Percentiles rank a stretch among this genome's conserved stretches.
Conservation (phyloP, 2,888 invertebrate species). For the Lasioglossum vierecki region DNA sequence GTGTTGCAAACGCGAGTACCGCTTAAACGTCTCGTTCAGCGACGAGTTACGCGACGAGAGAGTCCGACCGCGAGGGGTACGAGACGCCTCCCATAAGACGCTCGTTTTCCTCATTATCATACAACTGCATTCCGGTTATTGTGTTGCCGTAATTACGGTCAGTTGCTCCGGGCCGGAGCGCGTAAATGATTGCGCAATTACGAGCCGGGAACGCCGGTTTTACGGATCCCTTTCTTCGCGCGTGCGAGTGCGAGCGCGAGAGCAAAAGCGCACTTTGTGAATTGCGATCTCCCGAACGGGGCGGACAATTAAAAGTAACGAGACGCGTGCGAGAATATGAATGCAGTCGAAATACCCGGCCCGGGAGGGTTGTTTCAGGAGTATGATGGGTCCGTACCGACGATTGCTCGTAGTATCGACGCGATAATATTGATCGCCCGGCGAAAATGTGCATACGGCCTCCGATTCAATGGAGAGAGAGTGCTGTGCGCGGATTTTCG, state of each 20-base stretch:
- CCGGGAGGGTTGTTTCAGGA: background rate
- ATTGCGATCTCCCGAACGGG: background rate
- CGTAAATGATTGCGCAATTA: constrained; percentile 62
- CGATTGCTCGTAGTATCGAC: constrained; percentile 9
- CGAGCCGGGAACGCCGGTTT: constrained; percentile 22
- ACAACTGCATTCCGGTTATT: constrained; percentile 62
- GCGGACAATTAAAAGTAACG: constrained; percentile 15
- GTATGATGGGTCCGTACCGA: background rate
- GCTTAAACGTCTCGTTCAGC: constrained; percentile 32
- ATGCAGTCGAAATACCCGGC: background rate
- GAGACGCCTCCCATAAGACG: constrained; percentile 33
- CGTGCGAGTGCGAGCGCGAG: background rate
- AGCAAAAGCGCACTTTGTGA: background rate
- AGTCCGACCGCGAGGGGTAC: constrained; percentile 31
- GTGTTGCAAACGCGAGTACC: background rate
- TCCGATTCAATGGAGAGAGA: background rate
- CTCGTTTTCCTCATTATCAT: constrained; percentile 58
- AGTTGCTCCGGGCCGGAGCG: constrained; percentile 47
- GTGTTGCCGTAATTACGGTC: constrained; percentile 60
- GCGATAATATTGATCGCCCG: constrained; percentile 10
- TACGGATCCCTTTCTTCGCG: constrained; percentile 13
- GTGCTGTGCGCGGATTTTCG: background rate
- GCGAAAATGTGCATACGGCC: background rate
- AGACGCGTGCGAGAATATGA: constrained; percentile 10
- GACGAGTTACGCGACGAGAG: constrained; percentile 31